Evolutionary conservation across 2,797 vertebrate genomes (phyloP).

Genomic region (Cryptoblepharus egeriae): DNA sequence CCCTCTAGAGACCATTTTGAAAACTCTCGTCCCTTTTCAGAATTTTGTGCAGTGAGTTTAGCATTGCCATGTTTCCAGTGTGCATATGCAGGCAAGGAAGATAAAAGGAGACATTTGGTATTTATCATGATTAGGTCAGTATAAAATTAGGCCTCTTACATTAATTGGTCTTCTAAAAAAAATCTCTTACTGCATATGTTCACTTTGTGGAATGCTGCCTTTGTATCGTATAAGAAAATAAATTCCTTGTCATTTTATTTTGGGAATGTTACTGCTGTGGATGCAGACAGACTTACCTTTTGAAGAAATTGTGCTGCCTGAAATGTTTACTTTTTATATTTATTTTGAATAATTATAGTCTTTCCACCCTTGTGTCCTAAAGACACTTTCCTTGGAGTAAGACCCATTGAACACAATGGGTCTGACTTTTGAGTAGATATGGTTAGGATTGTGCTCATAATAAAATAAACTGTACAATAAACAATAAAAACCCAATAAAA

Average conservation of each 20-base stretch:
- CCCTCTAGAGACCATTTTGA: rapidly evolving
- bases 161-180: not conserved
- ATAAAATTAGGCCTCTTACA: not conserved
- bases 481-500: too few species aligned
- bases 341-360: too few species aligned
- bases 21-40: too few species aligned
- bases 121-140: rapidly evolving
- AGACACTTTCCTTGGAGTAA: too few species aligned
- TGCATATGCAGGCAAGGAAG: not conserved
- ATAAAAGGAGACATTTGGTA: not conserved
- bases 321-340: too few species aligned
- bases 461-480: too few species aligned
- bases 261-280: not conserved
- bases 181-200: not conserved
- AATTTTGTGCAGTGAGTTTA: rapidly evolving
- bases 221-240: not conserved
- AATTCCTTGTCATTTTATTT: not conserved
- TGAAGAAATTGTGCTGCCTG: too few species aligned
- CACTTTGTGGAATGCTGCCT: too few species aligned
- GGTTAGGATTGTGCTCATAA: too few species aligned
- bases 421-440: too few species aligned
- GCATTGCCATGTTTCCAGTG: rapidly evolving
- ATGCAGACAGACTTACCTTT: not conserved
- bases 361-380: too few species aligned
- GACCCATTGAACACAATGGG: too few species aligned